A percentile compares a stretch with the other conserved stretches of the same genome.
These are phyloP conservation scores for Orycteropus afer DNA, from an alignment of 2,113 vertebrate genomes.

Conservation along the genomic window DNA sequence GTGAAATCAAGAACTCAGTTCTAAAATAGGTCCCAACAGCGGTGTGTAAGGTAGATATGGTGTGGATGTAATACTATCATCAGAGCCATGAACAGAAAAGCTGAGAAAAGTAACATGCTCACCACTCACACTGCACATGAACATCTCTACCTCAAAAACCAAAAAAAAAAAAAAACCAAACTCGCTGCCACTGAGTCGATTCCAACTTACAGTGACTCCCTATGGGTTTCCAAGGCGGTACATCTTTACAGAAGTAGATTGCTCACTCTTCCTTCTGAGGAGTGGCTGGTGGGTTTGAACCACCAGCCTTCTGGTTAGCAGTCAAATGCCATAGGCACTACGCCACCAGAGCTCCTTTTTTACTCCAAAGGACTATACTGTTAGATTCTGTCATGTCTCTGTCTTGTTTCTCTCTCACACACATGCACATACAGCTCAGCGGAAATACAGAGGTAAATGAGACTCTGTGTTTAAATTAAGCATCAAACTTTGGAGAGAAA, in stretches of 20 bases:
- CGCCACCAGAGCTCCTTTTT: too few relatives aligned
- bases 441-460: constrained; percentile 28
- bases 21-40: neutral
- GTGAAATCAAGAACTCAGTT: neutral
- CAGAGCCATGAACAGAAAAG: neutral
- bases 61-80: too few relatives aligned
- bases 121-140: neutral
- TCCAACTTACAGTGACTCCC: too few relatives aligned
- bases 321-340: too few relatives aligned
- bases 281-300: too few relatives aligned
- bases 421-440: neutral
- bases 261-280: too few relatives aligned
- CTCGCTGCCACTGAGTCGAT: too few relatives aligned
- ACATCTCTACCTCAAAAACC: too few relatives aligned
- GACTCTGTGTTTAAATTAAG: constrained; percentile 54
- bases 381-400: neutral
- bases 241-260: too few relatives aligned
- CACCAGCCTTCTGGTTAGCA: too few relatives aligned
- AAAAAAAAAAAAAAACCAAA: too few relatives aligned
- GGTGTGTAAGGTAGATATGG: neutral
- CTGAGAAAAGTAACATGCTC: neutral
- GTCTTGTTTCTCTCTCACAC: neutral
- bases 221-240: too few relatives aligned
- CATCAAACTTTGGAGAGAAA: constrained; percentile 45
- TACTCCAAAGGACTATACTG: neutral